Percentiles rank a stretch among this genome's conserved stretches.
phyloP scores from a whole-genome alignment of 2,797 vertebrate genomes.

The Nasua narica region DNA sequence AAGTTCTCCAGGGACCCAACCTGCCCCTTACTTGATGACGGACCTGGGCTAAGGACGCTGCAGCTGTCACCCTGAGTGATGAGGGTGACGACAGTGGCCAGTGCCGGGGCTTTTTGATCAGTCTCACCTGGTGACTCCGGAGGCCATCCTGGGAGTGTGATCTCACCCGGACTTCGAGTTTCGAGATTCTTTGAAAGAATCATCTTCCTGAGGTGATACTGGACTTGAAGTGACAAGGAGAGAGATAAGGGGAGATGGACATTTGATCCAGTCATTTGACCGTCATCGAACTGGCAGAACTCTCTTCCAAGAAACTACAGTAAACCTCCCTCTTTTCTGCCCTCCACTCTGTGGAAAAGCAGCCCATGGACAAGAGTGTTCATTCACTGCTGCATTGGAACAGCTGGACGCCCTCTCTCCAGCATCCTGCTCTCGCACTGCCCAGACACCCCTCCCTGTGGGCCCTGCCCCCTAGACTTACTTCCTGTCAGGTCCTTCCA shows the following conservation, averaged over 20 bases:
- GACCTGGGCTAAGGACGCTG: fast-evolving
- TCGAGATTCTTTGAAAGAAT: not conserved
- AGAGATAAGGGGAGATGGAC: not conserved
- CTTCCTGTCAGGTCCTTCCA: not conserved
- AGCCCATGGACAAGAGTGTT: not conserved
- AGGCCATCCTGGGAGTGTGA: not conserved
- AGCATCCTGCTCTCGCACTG: not conserved
- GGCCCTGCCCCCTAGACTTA: fast-evolving
- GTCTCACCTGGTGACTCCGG: not conserved
- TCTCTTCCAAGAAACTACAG: not conserved
- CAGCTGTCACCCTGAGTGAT: not conserved
- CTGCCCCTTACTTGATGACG: not conserved
- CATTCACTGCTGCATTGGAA: not conserved
- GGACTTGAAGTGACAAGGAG: not conserved
- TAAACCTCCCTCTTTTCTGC: not conserved
- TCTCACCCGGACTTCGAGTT: not conserved
- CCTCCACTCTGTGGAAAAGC: not conserved
- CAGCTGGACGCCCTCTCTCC: not conserved
- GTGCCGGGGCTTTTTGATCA: not conserved
- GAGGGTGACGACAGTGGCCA: not conserved
- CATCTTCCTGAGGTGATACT: not conserved
- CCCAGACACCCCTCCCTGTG: not conserved
- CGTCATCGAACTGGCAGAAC: not conserved
- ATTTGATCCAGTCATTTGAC: not conserved
- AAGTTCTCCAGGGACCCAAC: not conserved